phyloP scores from a whole-genome alignment of 92 coral and sea anemone genomes.

The Meandrina meandrites region DNA sequence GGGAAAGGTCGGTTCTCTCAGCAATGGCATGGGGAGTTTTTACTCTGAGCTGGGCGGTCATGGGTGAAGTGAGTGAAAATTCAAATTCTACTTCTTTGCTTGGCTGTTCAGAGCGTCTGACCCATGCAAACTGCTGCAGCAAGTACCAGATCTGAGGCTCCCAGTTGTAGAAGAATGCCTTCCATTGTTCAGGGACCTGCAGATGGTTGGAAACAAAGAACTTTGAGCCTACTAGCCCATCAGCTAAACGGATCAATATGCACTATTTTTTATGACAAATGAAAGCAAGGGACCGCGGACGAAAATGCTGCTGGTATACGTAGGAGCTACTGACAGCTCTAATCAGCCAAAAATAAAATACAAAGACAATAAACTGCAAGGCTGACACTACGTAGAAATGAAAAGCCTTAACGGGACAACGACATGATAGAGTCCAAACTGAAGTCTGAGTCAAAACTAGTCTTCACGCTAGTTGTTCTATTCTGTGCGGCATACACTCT shows the following conservation, averaged over 20 bases:
- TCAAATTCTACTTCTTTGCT: slow-evolving; percentile 32
- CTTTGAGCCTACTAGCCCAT: not conserved
- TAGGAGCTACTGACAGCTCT: no score
- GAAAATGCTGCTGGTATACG: no score
- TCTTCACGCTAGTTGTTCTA: no score
- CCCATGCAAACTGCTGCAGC: slow-evolving; percentile 60
- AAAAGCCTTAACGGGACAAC: no score
- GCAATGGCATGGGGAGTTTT: slow-evolving; percentile 43
- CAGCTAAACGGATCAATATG: not conserved
- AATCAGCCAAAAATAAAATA: no score
- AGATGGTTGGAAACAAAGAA: slow-evolving; percentile 3
- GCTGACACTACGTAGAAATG: no score
- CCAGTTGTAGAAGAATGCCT: slow-evolving; percentile 19
- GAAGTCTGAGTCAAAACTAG: no score
- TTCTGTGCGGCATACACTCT: no score
- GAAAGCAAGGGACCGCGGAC: no score
- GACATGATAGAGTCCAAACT: no score
- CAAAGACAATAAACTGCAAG: no score
- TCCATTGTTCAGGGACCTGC: slow-evolving; percentile 60
- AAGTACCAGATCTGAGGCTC: slow-evolving; percentile 58
- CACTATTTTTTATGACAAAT: no score
- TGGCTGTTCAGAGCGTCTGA: slow-evolving; percentile 21
- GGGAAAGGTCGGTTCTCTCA: slow-evolving; percentile 57
- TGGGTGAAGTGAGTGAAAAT: slow-evolving; percentile 47
- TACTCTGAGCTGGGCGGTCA: slow-evolving; percentile 45